These are phyloP conservation scores for Arctia plantaginis DNA, from an alignment of 2,888 invertebrate genomes.

Conservation along the genomic window DNA sequence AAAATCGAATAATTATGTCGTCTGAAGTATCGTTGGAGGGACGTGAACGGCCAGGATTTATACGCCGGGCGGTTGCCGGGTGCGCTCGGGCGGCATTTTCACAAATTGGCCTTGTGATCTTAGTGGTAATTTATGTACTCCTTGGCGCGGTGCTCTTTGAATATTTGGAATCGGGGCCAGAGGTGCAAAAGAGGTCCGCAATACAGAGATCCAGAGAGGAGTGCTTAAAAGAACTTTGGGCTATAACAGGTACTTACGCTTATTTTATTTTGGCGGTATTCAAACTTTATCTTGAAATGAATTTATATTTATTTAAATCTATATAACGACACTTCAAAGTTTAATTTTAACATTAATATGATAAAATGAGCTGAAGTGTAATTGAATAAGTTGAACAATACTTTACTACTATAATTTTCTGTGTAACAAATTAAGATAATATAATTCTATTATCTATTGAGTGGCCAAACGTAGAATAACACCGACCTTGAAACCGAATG, in stretches of 20 bases:
- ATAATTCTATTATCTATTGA: too few relatives aligned
- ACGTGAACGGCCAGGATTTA: conserved; percentile 71
- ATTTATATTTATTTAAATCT: not conserved
- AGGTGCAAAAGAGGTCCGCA: conserved; percentile 87
- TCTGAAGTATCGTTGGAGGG: conserved; percentile 82
- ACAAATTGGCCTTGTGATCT: conserved; percentile 89
- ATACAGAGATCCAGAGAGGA: conserved; percentile 89
- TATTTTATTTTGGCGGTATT: not conserved
- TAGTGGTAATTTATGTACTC: conserved; percentile 91
- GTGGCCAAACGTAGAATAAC: too few relatives aligned
- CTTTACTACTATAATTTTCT: too few relatives aligned
- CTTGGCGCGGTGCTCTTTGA: conserved; percentile 92
- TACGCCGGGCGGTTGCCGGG: conserved; percentile 68
- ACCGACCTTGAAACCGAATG: too few relatives aligned
- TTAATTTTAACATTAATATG: too few relatives aligned
- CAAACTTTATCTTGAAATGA: not conserved
- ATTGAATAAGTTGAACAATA: too few relatives aligned
- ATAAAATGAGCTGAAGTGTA: too few relatives aligned
- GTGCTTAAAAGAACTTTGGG: conserved; percentile 91
- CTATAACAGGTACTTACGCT: conserved; percentile 91
- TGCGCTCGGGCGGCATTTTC: conserved; percentile 88
- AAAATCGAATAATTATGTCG: conserved; percentile 67
- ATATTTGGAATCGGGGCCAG: conserved; percentile 90
- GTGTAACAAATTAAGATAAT: too few relatives aligned
- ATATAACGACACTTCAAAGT: not conserved